phyloP scores from a whole-genome alignment of 2,113 vertebrate genomes.

The Calyptomena viridis region DNA sequence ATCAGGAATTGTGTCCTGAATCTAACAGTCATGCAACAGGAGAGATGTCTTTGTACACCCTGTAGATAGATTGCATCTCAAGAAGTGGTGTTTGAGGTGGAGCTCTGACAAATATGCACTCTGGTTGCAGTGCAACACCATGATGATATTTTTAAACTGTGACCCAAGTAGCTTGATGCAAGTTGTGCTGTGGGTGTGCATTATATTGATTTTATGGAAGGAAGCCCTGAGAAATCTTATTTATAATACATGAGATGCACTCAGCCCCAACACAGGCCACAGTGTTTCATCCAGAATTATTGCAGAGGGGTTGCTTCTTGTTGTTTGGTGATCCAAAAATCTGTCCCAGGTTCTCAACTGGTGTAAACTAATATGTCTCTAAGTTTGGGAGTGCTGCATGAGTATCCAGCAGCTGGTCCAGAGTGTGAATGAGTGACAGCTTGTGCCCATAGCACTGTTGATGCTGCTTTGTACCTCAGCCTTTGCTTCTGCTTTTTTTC shows the following conservation, averaged over 20 bases:
- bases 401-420: not conserved
- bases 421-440: not conserved
- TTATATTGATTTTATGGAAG: not conserved
- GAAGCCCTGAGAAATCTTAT: not conserved
- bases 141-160: not conserved
- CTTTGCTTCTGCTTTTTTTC: not conserved
- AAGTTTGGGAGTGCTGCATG: not conserved
- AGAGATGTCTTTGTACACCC: not conserved
- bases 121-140: not conserved
- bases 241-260: not conserved
- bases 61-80: not conserved
- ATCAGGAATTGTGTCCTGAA: not conserved
- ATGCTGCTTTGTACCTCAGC: not conserved
- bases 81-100: not conserved
- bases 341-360: not conserved
- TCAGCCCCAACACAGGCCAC: not conserved
- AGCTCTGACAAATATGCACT: not conserved
- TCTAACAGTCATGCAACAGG: too few species aligned
- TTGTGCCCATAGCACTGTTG: not conserved
- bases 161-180: not conserved
- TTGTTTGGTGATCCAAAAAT: not conserved
- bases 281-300: not conserved
- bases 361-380: not conserved
- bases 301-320: not conserved
- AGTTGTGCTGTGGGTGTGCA: not conserved